phyloP scores from a whole-genome alignment of 35 echinoderm and acorn worm species.

The Diadema setosum region DNA sequence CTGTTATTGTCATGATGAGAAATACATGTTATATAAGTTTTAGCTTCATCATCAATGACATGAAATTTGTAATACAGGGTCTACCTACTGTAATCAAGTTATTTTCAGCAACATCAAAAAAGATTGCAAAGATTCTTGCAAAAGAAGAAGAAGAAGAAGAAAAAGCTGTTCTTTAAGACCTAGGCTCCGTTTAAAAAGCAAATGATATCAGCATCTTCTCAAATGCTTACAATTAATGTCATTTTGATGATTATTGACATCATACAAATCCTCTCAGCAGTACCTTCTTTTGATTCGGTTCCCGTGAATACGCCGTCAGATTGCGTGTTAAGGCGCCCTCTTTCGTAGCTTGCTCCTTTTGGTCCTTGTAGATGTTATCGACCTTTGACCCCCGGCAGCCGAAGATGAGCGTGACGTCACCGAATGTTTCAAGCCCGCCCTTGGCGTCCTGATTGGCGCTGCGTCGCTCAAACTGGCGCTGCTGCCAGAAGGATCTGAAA shows the following conservation, averaged over 20 bases:
- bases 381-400: constrained; percentile 81
- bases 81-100: too few relatives aligned
- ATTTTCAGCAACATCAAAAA: too few relatives aligned
- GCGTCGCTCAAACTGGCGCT: constrained; percentile 80
- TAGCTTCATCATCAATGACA: too few relatives aligned
- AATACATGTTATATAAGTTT: background rate
- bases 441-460: constrained; percentile 42
- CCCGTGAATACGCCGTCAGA: constrained; percentile 72
- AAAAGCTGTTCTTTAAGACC: too few relatives aligned
- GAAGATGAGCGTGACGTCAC: constrained; percentile 90
- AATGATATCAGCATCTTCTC: too few relatives aligned
- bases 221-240: too few relatives aligned
- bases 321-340: constrained; percentile 62
- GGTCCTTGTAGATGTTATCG: constrained; percentile 80
- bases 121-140: too few relatives aligned
- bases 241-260: background rate
- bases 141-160: too few relatives aligned
- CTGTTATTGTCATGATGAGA: background rate
- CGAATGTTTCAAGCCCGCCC: constrained; percentile 51
- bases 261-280: background rate
- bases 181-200: too few relatives aligned
- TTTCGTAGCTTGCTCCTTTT: constrained; percentile 33
- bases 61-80: too few relatives aligned
- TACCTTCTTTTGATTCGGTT: constrained; percentile 80
- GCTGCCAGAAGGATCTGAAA: constrained; percentile 97